Conservation (phyloP, 2,797 vertebrate genomes). For the Emys orbicularis region DNA sequence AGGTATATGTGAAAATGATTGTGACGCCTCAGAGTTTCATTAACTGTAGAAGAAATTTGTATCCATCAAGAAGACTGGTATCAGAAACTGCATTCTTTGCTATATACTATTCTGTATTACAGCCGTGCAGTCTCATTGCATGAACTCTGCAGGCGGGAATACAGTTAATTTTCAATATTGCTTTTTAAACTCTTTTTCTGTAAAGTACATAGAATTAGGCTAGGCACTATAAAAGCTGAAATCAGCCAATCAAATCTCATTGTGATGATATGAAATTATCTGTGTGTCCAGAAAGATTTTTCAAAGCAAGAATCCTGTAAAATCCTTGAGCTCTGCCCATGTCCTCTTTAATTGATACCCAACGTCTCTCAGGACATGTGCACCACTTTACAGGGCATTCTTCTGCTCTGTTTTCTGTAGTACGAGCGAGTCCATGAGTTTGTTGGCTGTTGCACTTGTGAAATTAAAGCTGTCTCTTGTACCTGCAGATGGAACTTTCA, state of each 20-base stretch:
- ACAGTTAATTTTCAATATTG: not conserved
- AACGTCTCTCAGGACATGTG: not conserved
- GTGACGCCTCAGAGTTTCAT: not conserved
- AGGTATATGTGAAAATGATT: not conserved
- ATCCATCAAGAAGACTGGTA: not conserved
- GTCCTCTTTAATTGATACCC: not conserved
- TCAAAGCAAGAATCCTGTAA: not conserved
- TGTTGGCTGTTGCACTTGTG: conserved; percentile 11
- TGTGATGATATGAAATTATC: not conserved
- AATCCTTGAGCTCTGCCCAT: not conserved
- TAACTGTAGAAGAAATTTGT: not conserved
- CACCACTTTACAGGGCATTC: conserved; percentile 3
- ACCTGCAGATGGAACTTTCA: not conserved
- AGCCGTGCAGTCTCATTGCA: not conserved
- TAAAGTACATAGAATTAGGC: not conserved
- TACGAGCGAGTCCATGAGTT: conserved; percentile 13
- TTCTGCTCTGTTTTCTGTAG: not conserved
- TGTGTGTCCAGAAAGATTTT: not conserved
- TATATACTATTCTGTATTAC: not conserved
- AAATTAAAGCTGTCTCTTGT: conserved; percentile 26
- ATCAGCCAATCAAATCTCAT: not conserved
- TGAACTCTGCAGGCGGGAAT: not conserved
- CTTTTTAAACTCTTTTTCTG: not conserved
- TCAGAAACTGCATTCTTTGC: not conserved
- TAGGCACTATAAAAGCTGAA: not conserved